phyloP scores from a whole-genome alignment of 2,797 vertebrate genomes.

The Xyrichtys novacula region DNA sequence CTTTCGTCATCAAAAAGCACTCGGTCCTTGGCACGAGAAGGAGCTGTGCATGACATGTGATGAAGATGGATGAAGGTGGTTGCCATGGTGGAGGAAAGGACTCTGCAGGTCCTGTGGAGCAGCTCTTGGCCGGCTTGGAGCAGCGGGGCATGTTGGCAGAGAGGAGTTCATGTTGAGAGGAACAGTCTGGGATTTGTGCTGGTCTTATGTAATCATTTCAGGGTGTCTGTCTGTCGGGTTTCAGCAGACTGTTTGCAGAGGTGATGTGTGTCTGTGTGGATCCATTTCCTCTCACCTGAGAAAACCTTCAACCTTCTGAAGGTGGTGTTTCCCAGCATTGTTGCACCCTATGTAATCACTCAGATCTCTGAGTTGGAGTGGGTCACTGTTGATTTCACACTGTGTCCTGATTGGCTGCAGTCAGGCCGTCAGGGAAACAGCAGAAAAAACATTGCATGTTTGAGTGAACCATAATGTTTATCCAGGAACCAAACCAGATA shows the following conservation, averaged over 20 bases:
- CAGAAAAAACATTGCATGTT: no score
- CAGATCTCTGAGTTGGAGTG: conserved; percentile 20
- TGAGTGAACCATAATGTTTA: no score
- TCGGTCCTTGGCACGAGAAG: conserved; percentile 59
- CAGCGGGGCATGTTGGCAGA: conserved; percentile 44
- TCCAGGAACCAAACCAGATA: no score
- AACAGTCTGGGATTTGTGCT: conserved; percentile 31
- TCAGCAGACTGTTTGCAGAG: not conserved
- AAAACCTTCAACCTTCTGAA: conserved; percentile 16
- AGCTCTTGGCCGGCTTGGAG: conserved; percentile 50
- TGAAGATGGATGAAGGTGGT: conserved; percentile 82
- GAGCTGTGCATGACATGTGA: conserved; percentile 68
- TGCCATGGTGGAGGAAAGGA: conserved; percentile 68
- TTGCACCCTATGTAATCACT: not conserved
- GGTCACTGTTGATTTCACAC: conserved; percentile 24
- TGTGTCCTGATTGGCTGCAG: conserved; percentile 29
- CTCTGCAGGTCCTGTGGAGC: conserved; percentile 69
- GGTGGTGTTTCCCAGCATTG: conserved; percentile 10
- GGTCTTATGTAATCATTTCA: conserved; percentile 33
- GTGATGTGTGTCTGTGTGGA: conserved; percentile 4
- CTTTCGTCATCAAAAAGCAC: conserved; percentile 69
- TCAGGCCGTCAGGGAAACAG: conserved; percentile 29
- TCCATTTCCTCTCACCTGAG: conserved; percentile 17
- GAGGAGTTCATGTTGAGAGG: conserved; percentile 23
- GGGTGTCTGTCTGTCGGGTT: not conserved